phyloP scores from a whole-genome alignment of 2,797 vertebrate genomes.

The Mormyrus proboscirostris region DNA sequence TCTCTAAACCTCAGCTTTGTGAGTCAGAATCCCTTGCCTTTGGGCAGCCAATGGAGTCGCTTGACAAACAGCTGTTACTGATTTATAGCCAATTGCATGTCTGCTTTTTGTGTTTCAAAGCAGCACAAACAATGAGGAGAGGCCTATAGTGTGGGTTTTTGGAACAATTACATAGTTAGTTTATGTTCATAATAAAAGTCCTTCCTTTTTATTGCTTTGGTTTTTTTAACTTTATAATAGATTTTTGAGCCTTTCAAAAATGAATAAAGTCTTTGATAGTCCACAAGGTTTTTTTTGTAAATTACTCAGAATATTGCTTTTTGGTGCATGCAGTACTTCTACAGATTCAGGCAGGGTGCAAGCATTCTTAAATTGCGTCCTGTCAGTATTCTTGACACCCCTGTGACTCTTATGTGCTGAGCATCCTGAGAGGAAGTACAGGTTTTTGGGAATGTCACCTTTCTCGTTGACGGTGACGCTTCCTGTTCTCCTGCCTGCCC shows the following conservation, averaged over 20 bases:
- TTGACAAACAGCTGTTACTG: conserved; percentile 1
- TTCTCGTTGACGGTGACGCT: neutral
- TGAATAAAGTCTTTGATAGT: neutral
- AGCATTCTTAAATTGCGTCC: neutral
- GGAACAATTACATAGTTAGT: neutral
- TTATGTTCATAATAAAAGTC: neutral
- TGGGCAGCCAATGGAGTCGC: neutral
- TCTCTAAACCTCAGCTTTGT: neutral
- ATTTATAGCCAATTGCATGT: neutral
- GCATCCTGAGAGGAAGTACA: neutral
- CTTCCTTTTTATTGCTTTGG: neutral
- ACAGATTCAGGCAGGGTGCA: neutral
- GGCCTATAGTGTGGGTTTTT: neutral
- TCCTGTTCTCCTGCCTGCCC: neutral
- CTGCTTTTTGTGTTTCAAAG: neutral
- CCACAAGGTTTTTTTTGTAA: neutral
- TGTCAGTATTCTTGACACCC: neutral
- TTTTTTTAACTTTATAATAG: neutral
- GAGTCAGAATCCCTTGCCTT: neutral
- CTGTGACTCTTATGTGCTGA: neutral
- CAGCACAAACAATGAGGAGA: neutral
- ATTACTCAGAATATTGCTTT: neutral
- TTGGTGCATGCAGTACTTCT: neutral
- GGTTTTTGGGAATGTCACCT: neutral
- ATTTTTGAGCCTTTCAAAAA: neutral